A percentile compares a stretch with the other conserved stretches of the same genome.
These are phyloP conservation scores for Apogon talboti DNA, from an alignment of 2,797 vertebrate species.

Conservation along the genomic window DNA sequence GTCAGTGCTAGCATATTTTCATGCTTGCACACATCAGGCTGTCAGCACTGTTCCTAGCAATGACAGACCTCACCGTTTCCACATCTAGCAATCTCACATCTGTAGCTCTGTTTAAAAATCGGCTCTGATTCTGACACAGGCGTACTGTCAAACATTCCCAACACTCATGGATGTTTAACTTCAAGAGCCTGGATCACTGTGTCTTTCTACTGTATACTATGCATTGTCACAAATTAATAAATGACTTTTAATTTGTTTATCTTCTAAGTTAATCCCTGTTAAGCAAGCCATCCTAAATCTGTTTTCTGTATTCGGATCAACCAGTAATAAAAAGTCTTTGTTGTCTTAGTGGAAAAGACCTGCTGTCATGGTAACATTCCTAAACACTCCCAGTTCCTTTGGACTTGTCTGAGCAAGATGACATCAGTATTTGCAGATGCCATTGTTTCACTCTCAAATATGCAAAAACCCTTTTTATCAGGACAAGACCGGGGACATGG, in stretches of 20 bases:
- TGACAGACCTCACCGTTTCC: neutral
- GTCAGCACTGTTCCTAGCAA: neutral
- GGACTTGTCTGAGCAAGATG: constrained; percentile 61
- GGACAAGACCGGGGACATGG: neutral
- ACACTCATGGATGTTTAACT: neutral
- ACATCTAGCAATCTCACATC: neutral
- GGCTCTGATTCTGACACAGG: neutral
- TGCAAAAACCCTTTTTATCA: constrained; percentile 11
- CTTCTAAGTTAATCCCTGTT: neutral
- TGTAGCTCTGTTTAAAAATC: neutral
- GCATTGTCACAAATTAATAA: neutral
- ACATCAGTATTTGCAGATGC: constrained; percentile 40
- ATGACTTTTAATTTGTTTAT: neutral
- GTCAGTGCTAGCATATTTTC: constrained; percentile 32
- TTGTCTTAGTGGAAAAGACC: constrained; percentile 18
- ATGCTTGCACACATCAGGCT: constrained; percentile 15
- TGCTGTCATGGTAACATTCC: constrained; percentile 52
- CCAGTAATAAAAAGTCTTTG: neutral
- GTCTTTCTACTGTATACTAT: neutral
- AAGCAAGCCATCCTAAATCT: neutral
- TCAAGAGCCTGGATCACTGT: neutral
- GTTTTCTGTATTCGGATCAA: neutral
- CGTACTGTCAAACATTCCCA: neutral
- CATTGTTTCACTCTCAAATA: constrained; percentile 17
- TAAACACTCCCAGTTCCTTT: constrained; percentile 52